phyloP scores from a whole-genome alignment of 2,888 invertebrate genomes.

The Trichacis sp. region DNA sequence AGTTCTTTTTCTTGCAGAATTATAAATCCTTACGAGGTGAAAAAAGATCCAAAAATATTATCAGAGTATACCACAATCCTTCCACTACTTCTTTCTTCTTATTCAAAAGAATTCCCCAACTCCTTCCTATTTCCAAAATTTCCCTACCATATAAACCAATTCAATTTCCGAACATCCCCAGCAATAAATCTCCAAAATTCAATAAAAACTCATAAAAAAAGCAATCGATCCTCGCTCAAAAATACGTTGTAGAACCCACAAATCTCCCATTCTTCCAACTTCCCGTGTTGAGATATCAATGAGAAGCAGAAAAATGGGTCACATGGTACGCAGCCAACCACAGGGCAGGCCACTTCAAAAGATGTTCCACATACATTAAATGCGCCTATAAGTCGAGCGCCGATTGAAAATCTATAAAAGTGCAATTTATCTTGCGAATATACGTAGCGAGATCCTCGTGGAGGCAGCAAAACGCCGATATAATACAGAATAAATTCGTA shows the following conservation, averaged over 20 bases:
- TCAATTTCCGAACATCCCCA: no score
- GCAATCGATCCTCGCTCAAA: no score
- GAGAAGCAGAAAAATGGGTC: constrained; percentile 25
- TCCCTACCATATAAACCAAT: no score
- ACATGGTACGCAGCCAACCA: constrained; percentile 23
- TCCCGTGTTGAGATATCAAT: constrained; percentile 19
- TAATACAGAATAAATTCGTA: constrained; percentile 34
- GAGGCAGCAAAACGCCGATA: constrained; percentile 15
- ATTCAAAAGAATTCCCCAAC: no score
- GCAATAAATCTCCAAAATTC: no score
- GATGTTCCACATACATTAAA: constrained; percentile 36
- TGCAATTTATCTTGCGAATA: constrained; percentile 31
- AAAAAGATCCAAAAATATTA: no score
- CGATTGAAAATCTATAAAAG: constrained; percentile 38
- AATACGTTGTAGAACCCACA: background rate
- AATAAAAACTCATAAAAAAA: no score
- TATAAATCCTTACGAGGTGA: no score
- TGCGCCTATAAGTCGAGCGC: constrained; percentile 25
- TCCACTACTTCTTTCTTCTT: no score
- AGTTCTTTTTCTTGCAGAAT: no score
- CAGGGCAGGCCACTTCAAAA: constrained; percentile 21
- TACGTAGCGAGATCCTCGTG: constrained; percentile 4
- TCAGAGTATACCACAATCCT: no score
- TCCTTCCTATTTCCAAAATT: no score
- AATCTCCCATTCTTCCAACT: background rate